Conservation (phyloP, 2,113 vertebrate genomes). For the Thryonomys swinderianus region DNA sequence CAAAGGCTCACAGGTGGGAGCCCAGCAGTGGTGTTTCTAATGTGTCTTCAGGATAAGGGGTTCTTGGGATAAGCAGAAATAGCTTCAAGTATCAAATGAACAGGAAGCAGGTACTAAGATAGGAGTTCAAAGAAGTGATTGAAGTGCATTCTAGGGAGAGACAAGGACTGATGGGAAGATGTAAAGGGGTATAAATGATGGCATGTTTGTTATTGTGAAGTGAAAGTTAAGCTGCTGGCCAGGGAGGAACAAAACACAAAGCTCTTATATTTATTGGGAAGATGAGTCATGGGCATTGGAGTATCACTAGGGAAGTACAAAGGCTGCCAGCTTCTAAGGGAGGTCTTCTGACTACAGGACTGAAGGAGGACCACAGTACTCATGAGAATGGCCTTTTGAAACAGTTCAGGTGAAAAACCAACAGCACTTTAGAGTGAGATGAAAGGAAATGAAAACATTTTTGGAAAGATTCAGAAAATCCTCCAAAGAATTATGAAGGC, state of each 20-base stretch:
- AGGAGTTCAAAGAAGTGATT: neutral
- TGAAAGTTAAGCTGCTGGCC: neutral
- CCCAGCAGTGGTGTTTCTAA: neutral
- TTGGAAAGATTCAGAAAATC: neutral
- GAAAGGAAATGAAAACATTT: neutral
- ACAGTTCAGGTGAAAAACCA: neutral
- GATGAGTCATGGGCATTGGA: neutral
- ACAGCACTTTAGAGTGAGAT: neutral
- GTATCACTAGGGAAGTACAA: neutral
- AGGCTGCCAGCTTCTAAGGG: neutral
- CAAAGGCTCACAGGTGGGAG: conserved; percentile 64
- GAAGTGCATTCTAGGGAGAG: neutral
- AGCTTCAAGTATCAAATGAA: neutral
- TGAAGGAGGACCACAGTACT: neutral
- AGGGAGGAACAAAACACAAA: neutral
- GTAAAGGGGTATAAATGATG: neutral
- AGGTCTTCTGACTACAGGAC: neutral
- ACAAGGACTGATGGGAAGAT: neutral
- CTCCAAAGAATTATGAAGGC: neutral
- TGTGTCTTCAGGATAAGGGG: neutral
- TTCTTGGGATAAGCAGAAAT: neutral
- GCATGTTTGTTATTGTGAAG: neutral
- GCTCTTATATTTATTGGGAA: neutral
- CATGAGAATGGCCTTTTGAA: conserved; percentile 25
- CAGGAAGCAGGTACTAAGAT: neutral